These are phyloP conservation scores for Alligator mississippiensis DNA, from an alignment of 2,113 vertebrate genomes.

Conservation along the genomic window DNA sequence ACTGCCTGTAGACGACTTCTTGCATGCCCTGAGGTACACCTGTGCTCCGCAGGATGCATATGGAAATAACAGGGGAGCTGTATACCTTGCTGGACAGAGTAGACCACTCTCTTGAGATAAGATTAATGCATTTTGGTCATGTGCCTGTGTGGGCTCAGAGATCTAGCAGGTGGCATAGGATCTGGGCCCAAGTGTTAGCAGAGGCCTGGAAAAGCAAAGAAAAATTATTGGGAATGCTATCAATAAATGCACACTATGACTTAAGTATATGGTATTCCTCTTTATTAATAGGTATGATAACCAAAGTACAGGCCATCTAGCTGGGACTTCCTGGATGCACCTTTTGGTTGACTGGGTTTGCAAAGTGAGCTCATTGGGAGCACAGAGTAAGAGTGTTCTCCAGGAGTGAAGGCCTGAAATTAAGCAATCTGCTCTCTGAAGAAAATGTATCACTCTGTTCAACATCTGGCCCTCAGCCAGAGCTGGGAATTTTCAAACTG, in stretches of 20 bases:
- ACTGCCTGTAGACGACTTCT: too few relatives aligned
- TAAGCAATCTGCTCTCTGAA: neutral
- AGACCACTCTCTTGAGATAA: too few relatives aligned
- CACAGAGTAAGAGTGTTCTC: neutral
- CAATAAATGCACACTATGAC: neutral
- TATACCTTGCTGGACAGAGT: too few relatives aligned
- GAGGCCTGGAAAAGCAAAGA: neutral
- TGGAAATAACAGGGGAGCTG: too few relatives aligned
- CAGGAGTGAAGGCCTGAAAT: neutral
- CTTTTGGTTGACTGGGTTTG: neutral
- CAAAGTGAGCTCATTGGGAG: neutral
- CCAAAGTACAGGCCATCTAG: neutral
- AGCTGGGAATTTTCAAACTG: neutral
- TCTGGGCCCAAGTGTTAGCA: neutral
- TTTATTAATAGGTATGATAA: neutral
- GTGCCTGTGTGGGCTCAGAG: too few relatives aligned
- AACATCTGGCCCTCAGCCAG: neutral
- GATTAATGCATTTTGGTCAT: too few relatives aligned
- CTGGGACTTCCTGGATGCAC: neutral
- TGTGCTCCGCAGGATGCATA: too few relatives aligned
- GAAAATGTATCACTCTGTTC: neutral
- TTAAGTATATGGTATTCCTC: neutral
- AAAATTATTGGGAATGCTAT: neutral
- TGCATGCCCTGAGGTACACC: too few relatives aligned
- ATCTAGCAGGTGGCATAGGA: too few relatives aligned